Conservation (phyloP, 2,113 vertebrate species). For the Triplophysa siluroides region DNA sequence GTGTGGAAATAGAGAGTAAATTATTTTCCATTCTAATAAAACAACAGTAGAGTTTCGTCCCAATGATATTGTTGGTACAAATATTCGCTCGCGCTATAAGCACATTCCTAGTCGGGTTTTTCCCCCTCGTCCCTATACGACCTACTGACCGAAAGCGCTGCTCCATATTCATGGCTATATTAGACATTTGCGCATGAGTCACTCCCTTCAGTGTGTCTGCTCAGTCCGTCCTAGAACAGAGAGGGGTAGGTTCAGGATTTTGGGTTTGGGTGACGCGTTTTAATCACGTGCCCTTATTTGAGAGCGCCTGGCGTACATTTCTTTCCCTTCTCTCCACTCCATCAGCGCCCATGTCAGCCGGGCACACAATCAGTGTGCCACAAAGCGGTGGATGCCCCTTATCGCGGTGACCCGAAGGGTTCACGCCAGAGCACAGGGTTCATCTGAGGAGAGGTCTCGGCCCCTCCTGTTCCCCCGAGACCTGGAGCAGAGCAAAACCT, state of each 20-base stretch:
- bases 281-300: conserved; percentile 77
- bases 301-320: conserved; percentile 78
- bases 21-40: background rate
- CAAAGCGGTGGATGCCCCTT: conserved; percentile 71
- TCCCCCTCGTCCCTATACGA: conserved; percentile 35
- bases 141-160: conserved; percentile 43
- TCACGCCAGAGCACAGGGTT: conserved; percentile 77
- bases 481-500: conserved; percentile 73
- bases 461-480: conserved; percentile 71
- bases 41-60: background rate
- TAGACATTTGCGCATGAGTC: conserved; percentile 47
- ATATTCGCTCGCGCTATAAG: background rate
- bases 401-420: conserved; percentile 73
- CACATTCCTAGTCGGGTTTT: conserved; percentile 5
- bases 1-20: background rate
- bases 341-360: conserved; percentile 66
- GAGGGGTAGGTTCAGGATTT: conserved; percentile 72
- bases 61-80: background rate
- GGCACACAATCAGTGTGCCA: conserved; percentile 64
- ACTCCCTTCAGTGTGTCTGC: conserved; percentile 49
- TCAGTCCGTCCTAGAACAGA: conserved; percentile 60
- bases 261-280: conserved; percentile 79
- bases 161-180: conserved; percentile 43
- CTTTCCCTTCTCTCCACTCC: conserved; percentile 73
- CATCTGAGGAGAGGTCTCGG: conserved; percentile 77